A percentile compares a stretch with the other conserved stretches of the same genome.
Conservation (phyloP, 1,140 invertebrate genomes). For the Centruroides sculpturatus region DNA sequence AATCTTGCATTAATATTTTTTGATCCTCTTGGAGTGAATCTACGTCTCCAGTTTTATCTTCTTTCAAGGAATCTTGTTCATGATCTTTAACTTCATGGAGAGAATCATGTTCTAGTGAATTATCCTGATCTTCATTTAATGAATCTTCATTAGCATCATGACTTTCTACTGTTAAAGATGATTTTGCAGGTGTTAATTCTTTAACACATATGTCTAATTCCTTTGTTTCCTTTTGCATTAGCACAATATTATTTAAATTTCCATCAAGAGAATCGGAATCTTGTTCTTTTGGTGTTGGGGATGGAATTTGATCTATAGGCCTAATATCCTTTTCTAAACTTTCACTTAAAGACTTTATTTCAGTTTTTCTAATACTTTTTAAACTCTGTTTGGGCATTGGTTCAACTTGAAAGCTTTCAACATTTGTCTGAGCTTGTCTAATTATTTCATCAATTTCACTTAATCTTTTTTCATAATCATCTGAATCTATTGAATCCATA, state of each 20-base stretch:
- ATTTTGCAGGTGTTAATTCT: no score
- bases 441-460: slow-evolving; percentile 60
- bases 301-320: no score
- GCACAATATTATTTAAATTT: no score
- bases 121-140: slow-evolving; percentile 4
- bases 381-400: neutral
- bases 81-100: slow-evolving; percentile 6
- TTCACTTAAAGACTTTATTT: neutral
- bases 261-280: no score
- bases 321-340: no score
- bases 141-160: slow-evolving; percentile 15
- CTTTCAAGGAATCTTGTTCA: slow-evolving; percentile 8
- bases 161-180: slow-evolving; percentile 22
- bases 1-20: slow-evolving; percentile 6
- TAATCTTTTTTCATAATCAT: slow-evolving; percentile 52
- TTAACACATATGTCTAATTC: no score
- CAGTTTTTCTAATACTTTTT: neutral
- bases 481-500: slow-evolving; percentile 33
- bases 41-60: slow-evolving; percentile 7
- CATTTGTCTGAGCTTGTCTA: slow-evolving; percentile 19
- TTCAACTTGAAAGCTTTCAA: neutral
- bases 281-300: no score
- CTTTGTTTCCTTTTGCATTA: no score
- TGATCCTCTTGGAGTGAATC: slow-evolving; percentile 11
- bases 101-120: slow-evolving; percentile 13